Evolutionary conservation across 2,888 invertebrate species (phyloP), one percentile per base, ranked within the genome.

Genomic region (Belgica antarctica): DNA sequence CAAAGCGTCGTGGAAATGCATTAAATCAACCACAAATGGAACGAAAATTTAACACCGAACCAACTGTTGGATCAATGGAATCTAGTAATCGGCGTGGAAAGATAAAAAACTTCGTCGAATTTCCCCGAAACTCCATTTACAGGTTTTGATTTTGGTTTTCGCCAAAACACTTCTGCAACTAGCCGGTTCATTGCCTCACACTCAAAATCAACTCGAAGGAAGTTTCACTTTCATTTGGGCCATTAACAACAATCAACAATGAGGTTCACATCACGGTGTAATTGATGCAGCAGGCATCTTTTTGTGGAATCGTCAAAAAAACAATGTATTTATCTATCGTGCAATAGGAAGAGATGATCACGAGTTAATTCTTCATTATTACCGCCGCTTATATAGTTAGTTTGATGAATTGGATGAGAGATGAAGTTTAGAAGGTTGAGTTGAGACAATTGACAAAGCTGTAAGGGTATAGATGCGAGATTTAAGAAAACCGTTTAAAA

Each of bases 281-380:
- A 62, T 62, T 62, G 62, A 62, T 62, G 62, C 62, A 22, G 34
- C n/a, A 62, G 22, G 41, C 62, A 41, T 41, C 41, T 36, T 24
- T 27, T 19, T 59, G 59, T 27, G 59, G 59, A 24, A 27, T 59
- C 27, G 25, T 46, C 12, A 31, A 5, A 31, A 31, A 31, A 31
- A 5, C 12, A 31, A 31, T 31, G 34, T 8, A 31, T 31, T 31
- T 31, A 8, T 31, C 34, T 31, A 31, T 8, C 34, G 12, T 8
- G 12, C 34, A 31, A 31, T 31, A 12, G 12, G n/a, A n/a, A n/a
- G n/a, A 8, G 34, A 31, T 31, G 34, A 31, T 31, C 34, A 31
- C 34, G 34, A 8, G 34, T n/a, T n/a, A n/a, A n/a, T n/a, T n/a
- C n/a, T n/a, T n/a, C n/a, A n/a, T n/a, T n/a, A n/a, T n/a, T n/a